phyloP scores from a whole-genome alignment of 2,888 invertebrate species.

The Hypena proboscidalis region DNA sequence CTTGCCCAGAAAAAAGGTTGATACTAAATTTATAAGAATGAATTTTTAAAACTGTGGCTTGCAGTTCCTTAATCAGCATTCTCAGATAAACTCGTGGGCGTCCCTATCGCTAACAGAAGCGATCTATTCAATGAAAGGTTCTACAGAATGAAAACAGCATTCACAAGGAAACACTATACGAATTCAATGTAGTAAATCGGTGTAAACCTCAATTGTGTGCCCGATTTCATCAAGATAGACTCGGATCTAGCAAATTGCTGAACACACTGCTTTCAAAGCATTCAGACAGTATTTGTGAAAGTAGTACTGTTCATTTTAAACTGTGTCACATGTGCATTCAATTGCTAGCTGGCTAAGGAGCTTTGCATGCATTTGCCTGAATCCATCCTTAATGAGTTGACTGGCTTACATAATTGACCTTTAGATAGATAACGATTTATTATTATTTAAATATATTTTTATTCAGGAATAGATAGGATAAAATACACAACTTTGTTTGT shows the following conservation, averaged over 20 bases:
- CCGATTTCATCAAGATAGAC: conserved; percentile 59
- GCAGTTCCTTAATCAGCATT: not conserved
- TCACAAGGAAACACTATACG: conserved; percentile 47
- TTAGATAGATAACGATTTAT: no score
- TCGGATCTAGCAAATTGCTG: conserved; percentile 50
- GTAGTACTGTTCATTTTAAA: no score
- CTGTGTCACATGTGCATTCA: no score
- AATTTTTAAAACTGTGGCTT: no score
- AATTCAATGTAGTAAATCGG: conserved; percentile 63
- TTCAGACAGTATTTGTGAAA: conserved; percentile 28
- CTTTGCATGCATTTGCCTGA: no score
- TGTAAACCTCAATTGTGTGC: conserved; percentile 68
- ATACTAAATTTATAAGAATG: not conserved
- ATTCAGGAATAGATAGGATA: no score
- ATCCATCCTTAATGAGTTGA: no score
- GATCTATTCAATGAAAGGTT: conserved; percentile 36
- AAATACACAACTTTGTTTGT: no score
- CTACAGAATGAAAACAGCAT: conserved; percentile 49
- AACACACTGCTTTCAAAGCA: conserved; percentile 47
- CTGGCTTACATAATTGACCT: no score
- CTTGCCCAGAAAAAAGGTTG: no score
- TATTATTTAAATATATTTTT: no score
- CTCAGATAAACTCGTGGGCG: not conserved
- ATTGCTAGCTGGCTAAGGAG: no score
- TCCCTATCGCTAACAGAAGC: conserved; percentile 13